Percentiles rank a stretch among this genome's conserved stretches.
Evolutionary conservation across 2,113 vertebrate species (phyloP).

Genomic region (Oncorhynchus gorbuscha): DNA sequence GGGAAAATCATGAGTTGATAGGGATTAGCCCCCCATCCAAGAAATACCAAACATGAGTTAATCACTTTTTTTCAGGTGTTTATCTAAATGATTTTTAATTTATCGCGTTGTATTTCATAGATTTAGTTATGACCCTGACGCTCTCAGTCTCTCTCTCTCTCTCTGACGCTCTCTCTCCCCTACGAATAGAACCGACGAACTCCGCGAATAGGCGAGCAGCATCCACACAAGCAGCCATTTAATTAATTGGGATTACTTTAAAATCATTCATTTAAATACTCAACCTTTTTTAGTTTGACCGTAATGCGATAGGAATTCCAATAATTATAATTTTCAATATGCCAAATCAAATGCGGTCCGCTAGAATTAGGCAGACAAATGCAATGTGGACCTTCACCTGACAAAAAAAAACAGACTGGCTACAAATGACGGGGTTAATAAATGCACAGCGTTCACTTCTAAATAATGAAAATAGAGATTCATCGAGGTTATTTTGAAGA

Average conservation of each 20-base stretch:
- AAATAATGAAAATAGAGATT: constrained; percentile 50
- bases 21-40: too few species aligned
- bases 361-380: not conserved
- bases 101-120: too few species aligned
- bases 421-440: constrained; percentile 43
- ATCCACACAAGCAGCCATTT: constrained; percentile 57
- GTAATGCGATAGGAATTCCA: constrained; percentile 33
- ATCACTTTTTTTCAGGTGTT: too few species aligned
- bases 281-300: constrained; percentile 30
- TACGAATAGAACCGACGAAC: constrained; percentile 66
- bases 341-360: too few species aligned
- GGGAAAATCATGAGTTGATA: too few species aligned
- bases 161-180: not conserved
- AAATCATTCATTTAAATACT: constrained; percentile 57
- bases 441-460: constrained; percentile 27
- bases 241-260: constrained; percentile 72
- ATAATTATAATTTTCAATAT: constrained; percentile 20
- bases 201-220: constrained; percentile 67
- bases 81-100: too few species aligned
- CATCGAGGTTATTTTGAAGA: constrained; percentile 42
- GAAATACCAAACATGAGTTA: too few species aligned
- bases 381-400: constrained; percentile 60
- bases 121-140: too few species aligned
- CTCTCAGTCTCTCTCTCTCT: too few species aligned
- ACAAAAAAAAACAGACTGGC: constrained; percentile 52